Base-by-base conservation (phyloP, 2,797 vertebrate genomes). In the Helostoma temminkii region DNA sequence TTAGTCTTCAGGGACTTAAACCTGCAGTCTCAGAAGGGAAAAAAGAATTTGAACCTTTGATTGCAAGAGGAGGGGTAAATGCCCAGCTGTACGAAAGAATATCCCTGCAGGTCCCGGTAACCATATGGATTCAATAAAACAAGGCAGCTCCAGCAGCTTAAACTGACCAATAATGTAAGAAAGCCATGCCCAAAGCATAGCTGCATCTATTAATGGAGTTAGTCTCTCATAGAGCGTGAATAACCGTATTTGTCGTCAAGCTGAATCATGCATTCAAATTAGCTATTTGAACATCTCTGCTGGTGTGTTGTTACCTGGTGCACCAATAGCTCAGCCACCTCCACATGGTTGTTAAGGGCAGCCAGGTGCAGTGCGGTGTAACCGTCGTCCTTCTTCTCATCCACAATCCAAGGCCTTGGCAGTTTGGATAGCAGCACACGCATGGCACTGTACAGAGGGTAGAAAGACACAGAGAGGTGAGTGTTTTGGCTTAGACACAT, bases 361-460 rank as follows among this genome's bases (percentile, higher is more conserved):
- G 98, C 98, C 81, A 99, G 92, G 90, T 99, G 98, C 84, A 99
- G 94, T 2, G 98, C 97, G 1, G 98, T 99, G 86, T 99, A 99
- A 21, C 98, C 98, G 59, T 99, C 98, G 43, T 99, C 98, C 85
- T 99, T 99, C 88, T 99, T 99, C 91, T 99, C 98, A 2, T 99
- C 98, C 46, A 99, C 98, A 49, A 99, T 99, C 98, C 98, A 99
- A 0, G 98, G 98, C 67, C 98, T 93, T 3, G 98, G 98, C 78
- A 99, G 92, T 89, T 99, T 99, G 77, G 97, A 98, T 7, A 99
- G 90, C 79, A 99, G 91, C 37, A 99, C 97, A 6, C 97, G 95
- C 98, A 99, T 99, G 64, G 98, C 98, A 83, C 98, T 99, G 84
- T 19, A 67, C 28, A 1, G 6, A 77, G 64, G 66, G 1, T 58